Base-by-base conservation (phyloP, 2,888 invertebrate genomes). In the Rhopalosiphum nymphaeae region DNA sequence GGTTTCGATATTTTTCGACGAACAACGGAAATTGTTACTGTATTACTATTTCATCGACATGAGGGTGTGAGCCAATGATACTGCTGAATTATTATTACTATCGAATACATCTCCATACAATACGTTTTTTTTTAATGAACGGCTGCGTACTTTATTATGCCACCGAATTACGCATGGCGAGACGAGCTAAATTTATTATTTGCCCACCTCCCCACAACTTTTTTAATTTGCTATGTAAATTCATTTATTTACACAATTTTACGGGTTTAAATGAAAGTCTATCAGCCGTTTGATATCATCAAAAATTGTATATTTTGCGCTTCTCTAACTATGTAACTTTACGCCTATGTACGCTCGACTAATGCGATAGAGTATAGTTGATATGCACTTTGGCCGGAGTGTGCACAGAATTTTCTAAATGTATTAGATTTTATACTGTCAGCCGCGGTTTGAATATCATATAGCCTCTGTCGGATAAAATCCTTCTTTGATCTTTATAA, bases 341-440 rank as follows among this genome's bases (percentile, higher is more conserved):
- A 21, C 78, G 67, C 7, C n/a, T 67, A 36, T 67, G 36, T 67
- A 67, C 67, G n/a, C 7, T 36, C 16, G 61, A 36, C 67, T 67
- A 67, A 67, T 67, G 67, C 16, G 36, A 67, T 67, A 7, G 16
- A n/a, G 36, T 67, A 7, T 16, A 16, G 67, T 67, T 2, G 67
- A 36, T 36, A 67, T 67, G n/a, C 67, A n/a, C 16, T 67, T 67
- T 16, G 26, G 26, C 57, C 26, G 26, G 9, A 9, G 9, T 5
- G 53, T 49, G 7, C 26, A 26, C 4, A 4, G n/a, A 16, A 29
- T 61, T 11, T 29, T 61, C 67, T 67, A 21, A 16, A 67, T 36
- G 67, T 67, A 67, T 67, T 67, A n/a, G 67, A 67, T 67, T 67
- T 67, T 67, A 67, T n/a, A 36, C 67, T 21, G 67, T 67, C 67